A percentile compares a stretch with the other conserved stretches of the same genome.
Conservation (phyloP, 2,888 invertebrate genomes). For the Drosophila paracracens region DNA sequence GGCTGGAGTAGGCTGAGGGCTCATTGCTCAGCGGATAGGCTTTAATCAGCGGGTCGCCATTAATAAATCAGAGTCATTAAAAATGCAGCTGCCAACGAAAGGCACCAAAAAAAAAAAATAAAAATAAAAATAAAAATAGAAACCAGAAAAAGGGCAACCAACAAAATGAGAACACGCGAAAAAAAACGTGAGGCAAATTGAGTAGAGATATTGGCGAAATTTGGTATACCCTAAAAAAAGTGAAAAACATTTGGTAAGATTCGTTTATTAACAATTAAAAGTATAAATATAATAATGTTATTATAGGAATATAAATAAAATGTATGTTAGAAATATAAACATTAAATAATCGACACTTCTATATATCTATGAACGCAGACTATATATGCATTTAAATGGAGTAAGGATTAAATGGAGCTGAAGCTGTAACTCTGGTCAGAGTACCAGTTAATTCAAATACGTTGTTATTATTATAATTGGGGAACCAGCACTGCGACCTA, state of each 20-base stretch:
- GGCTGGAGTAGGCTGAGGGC: not conserved
- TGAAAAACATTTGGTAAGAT: not conserved
- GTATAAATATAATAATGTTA: not conserved
- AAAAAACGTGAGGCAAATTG: conserved; percentile 17
- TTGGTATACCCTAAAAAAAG: conserved; percentile 24
- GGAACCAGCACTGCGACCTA: too few species aligned
- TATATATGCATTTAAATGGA: not conserved
- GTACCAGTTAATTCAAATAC: not conserved
- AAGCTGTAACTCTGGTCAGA: not conserved
- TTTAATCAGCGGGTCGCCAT: conserved; percentile 84
- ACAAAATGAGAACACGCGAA: conserved; percentile 41
- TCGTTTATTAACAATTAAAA: not conserved
- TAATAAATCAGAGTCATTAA: conserved; percentile 85
- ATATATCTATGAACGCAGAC: not conserved
- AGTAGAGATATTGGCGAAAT: not conserved
- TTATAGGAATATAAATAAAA: not conserved
- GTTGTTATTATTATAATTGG: too few species aligned
- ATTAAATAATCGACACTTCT: not conserved
- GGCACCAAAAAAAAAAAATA: conserved; percentile 11
- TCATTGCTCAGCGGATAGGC: conserved; percentile 60
- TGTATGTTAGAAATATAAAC: not conserved
- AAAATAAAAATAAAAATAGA: conserved; percentile 15
- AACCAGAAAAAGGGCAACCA: conserved; percentile 51
- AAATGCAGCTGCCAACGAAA: conserved; percentile 79
- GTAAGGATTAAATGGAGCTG: not conserved